Evolutionary conservation across 2,797 vertebrate species (phyloP).

Genomic region (Microchirus variegatus): DNA sequence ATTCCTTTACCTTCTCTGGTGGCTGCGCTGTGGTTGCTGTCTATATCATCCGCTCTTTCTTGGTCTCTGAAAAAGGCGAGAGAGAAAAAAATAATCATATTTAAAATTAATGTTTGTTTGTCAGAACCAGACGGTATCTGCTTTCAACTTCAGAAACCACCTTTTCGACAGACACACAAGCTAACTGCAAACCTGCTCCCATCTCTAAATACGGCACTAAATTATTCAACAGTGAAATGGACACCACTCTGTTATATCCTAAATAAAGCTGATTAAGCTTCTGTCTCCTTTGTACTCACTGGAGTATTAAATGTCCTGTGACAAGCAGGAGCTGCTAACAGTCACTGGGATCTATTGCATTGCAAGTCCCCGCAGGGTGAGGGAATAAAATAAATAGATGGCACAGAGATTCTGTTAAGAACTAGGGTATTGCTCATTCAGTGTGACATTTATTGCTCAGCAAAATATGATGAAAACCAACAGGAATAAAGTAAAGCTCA

Average conservation of each 20-base stretch:
- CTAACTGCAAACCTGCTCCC: slow-evolving; percentile 1
- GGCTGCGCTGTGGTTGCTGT: slow-evolving; percentile 58
- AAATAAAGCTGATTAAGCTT: slow-evolving; percentile 48
- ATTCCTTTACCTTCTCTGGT: slow-evolving; percentile 70
- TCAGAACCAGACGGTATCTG: not conserved
- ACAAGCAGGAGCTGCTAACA: slow-evolving; percentile 42
- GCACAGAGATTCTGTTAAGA: slow-evolving; percentile 6
- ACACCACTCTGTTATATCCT: slow-evolving; percentile 33
- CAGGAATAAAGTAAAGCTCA: not conserved
- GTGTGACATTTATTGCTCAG: not conserved
- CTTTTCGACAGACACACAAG: slow-evolving; percentile 27
- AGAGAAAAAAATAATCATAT: not conserved
- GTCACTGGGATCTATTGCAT: slow-evolving; percentile 15
- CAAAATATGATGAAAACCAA: not conserved
- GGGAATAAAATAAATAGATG: slow-evolving; percentile 11
- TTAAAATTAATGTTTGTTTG: slow-evolving; percentile 10
- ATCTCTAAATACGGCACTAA: slow-evolving; percentile 38
- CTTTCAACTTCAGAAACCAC: slow-evolving; percentile 25
- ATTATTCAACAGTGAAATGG: slow-evolving; percentile 69
- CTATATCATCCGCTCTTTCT: slow-evolving; percentile 74
- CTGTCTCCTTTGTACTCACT: slow-evolving; percentile 40
- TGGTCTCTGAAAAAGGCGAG: slow-evolving; percentile 62
- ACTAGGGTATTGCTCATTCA: not conserved
- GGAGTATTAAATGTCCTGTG: slow-evolving; percentile 57
- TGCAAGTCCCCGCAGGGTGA: not conserved